Evolutionary conservation across 2,888 invertebrate genomes (phyloP).

Genomic region (Catonia carolina): DNA sequence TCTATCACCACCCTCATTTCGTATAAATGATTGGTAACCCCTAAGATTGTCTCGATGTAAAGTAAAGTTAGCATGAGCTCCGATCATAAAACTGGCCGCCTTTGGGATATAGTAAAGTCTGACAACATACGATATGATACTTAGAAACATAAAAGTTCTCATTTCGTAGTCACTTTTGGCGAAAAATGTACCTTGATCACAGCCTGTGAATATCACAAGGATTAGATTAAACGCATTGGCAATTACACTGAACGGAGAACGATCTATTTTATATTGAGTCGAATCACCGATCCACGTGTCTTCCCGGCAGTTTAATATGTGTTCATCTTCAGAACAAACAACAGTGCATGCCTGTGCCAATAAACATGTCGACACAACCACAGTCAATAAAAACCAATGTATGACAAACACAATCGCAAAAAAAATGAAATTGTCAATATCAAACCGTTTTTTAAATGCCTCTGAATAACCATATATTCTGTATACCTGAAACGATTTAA

Average conservation of each 20-base stretch:
- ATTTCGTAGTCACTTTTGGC: neutral
- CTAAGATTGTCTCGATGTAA: neutral
- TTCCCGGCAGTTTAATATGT: neutral
- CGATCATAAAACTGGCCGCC: neutral
- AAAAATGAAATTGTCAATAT: neutral
- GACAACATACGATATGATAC: neutral
- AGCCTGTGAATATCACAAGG: neutral
- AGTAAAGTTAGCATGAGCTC: neutral
- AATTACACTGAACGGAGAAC: no score
- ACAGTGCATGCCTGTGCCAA: neutral
- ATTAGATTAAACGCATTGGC: no score
- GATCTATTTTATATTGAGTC: no score
- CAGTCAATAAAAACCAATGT: neutral
- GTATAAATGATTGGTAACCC: neutral
- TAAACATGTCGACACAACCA: neutral
- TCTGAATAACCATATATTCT: neutral
- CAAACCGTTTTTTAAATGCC: neutral
- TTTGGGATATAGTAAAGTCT: neutral
- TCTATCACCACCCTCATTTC: neutral
- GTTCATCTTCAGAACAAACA: neutral
- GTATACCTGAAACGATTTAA: neutral
- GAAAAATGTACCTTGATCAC: neutral
- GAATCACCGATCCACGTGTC: neutral
- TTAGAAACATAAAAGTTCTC: neutral
- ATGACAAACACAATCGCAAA: neutral